Base-by-base conservation (phyloP, 2,113 vertebrate species). In the Cyanoramphus novaezelandiae region DNA sequence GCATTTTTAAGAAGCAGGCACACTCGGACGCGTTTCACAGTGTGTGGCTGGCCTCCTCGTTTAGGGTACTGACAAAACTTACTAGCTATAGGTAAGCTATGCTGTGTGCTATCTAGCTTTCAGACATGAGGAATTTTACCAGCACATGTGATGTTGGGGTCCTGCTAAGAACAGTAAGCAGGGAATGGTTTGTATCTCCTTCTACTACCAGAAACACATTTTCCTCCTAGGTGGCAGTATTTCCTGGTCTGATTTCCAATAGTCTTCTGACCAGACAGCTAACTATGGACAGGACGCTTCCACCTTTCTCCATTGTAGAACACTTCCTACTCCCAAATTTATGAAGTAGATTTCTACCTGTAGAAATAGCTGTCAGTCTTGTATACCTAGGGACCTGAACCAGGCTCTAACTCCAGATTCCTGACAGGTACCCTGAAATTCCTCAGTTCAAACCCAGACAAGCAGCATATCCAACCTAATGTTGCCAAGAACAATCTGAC, bases 11-110 rank as follows among this genome's bases (percentile, higher is more conserved):
- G 57, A 28, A 35, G 28, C 1, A 10, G 25, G 33, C 27, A 29
- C 4, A 55, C 4, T 7, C 17, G 60, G n/a, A 10, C 1, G 0
- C 0, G 28, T 63, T 17, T 75, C 3, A 1, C 27, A 0, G 7
- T 9, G 37, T 4, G 1, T 6, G 4, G 13, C 27, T 70, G 80
- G 29, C 39, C 50, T 33, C 23, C 27, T 23, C n/a, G 17, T 17
- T 69, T 46, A 44, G 7, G 15, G 20, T 46, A 55, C 13, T 12
- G 16, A 83, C 53, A 55, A 83, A 59, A 72, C 4, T 59, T 24
- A 14, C 8, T 15, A 24, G 24, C 47, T 88, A 15, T 10, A 72
- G 31, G 28, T 35, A 59, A 78, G 3, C 37, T 46, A 17, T 0
- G 6, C 8, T 52, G 13, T 59, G 68, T 10, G 13, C 44, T 43